phyloP scores from a whole-genome alignment of 23 tunicate species.

The Botrylloides violaceus region DNA sequence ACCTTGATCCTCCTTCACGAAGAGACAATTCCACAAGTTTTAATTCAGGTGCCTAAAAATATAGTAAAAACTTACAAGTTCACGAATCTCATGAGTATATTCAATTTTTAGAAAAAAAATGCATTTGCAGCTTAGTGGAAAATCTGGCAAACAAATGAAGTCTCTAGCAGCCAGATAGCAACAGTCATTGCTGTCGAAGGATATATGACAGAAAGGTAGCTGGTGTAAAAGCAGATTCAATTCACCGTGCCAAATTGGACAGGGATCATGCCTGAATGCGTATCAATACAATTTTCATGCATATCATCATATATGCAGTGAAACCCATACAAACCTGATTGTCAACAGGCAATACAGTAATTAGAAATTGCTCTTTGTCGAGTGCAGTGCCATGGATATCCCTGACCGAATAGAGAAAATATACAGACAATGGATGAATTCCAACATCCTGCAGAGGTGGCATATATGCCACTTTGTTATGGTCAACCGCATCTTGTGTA shows the following conservation, averaged over 20 bases:
- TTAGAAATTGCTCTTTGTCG: slow-evolving; percentile 32
- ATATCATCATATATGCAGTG: too few relatives aligned
- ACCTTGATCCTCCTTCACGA: slow-evolving; percentile 55
- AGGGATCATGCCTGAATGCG: too few relatives aligned
- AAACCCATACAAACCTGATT: too few relatives aligned
- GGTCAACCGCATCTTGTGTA: slow-evolving; percentile 68
- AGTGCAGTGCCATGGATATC: slow-evolving; percentile 40
- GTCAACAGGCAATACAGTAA: slow-evolving; percentile 78
- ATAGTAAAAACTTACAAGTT: not conserved
- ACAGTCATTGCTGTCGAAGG: not conserved
- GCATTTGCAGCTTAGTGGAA: too few relatives aligned
- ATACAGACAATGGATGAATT: slow-evolving; percentile 42
- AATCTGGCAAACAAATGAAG: too few relatives aligned
- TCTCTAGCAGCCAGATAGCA: not conserved
- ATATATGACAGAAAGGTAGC: not conserved
- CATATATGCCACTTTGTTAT: slow-evolving; percentile 90
- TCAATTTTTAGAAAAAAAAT: not conserved
- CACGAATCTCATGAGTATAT: not conserved
- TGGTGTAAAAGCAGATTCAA: not conserved
- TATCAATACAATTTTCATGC: too few relatives aligned
- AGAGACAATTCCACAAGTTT: slow-evolving; percentile 25
- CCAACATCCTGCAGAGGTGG: slow-evolving; percentile 91
- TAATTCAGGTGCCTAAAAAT: slow-evolving; percentile 48
- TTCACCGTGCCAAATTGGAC: too few relatives aligned
- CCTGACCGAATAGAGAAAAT: slow-evolving; percentile 53